Conservation (phyloP, 2,888 invertebrate species). For the Siphonodentalium dalli region DNA sequence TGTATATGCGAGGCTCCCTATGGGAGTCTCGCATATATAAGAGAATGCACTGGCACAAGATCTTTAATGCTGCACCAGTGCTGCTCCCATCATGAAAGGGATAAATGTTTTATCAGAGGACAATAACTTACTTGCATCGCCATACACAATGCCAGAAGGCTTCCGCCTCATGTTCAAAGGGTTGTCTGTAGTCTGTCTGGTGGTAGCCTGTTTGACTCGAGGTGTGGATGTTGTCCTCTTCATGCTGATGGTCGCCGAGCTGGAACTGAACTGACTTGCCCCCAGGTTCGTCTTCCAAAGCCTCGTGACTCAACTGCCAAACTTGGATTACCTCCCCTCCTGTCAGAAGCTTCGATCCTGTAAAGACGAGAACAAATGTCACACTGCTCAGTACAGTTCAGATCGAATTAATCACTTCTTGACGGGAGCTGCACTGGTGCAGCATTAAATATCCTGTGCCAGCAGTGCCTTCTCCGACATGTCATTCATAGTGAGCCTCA, state of each 20-base stretch:
- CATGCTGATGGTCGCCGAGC: slow-evolving; percentile 38
- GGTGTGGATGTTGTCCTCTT: slow-evolving; percentile 33
- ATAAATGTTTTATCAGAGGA: too few relatives aligned
- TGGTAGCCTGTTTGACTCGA: slow-evolving; percentile 16
- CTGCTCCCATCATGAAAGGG: too few relatives aligned
- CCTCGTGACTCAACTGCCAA: slow-evolving; percentile 71
- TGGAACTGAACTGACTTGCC: slow-evolving; percentile 50
- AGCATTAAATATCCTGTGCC: too few relatives aligned
- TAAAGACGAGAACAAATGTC: slow-evolving; percentile 2
- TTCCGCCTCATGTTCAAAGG: slow-evolving; percentile 20
- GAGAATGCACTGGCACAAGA: too few relatives aligned
- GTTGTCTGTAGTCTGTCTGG: neutral
- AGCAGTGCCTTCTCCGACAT: neutral
- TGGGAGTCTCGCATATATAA: too few relatives aligned
- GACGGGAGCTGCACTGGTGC: too few relatives aligned
- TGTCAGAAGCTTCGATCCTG: slow-evolving; percentile 74
- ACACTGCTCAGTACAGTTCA: neutral
- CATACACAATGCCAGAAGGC: slow-evolving; percentile 48
- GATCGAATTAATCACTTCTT: neutral
- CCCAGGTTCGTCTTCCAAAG: slow-evolving; percentile 27
- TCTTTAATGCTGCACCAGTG: too few relatives aligned
- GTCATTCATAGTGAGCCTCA: neutral
- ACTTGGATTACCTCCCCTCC: slow-evolving; percentile 90
- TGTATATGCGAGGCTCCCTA: too few relatives aligned
- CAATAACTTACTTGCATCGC: slow-evolving; percentile 48